Evolutionary conservation across 2,113 vertebrate species (phyloP).

Genomic region (Girardinichthys multiradiatus): DNA sequence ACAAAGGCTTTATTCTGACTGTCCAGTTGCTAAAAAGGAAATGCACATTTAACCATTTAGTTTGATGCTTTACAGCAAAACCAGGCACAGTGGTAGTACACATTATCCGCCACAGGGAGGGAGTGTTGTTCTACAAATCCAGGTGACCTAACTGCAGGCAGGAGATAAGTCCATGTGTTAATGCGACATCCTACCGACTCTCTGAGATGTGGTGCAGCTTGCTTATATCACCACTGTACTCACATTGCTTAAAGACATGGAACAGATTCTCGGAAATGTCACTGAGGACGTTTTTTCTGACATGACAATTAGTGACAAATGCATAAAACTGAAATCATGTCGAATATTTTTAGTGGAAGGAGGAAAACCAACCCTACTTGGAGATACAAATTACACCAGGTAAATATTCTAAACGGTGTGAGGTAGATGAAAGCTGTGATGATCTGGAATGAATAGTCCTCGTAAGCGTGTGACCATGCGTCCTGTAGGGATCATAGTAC

Average conservation of each 20-base stretch:
- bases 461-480: constrained; percentile 22
- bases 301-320: background rate
- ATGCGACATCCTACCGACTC: constrained; percentile 60
- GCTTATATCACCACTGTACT: constrained; percentile 14
- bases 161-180: constrained; percentile 49
- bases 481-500: constrained; percentile 68
- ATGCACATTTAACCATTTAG: too few relatives aligned
- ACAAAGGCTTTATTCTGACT: background rate
- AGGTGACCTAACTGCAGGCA: constrained; percentile 49
- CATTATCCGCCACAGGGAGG: constrained; percentile 21
- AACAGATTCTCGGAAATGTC: background rate
- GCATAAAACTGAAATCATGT: background rate
- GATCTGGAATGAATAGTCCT: constrained; percentile 45
- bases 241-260: background rate
- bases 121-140: constrained; percentile 17
- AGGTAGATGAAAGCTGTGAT: constrained; percentile 30
- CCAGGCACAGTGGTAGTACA: constrained; percentile 7
- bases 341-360: background rate
- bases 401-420: too few relatives aligned
- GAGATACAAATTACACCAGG: background rate
- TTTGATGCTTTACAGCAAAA: too few relatives aligned
- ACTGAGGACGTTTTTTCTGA: background rate
- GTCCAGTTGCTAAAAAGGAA: background rate
- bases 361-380: background rate
- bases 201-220: constrained; percentile 47